A percentile compares a stretch with the other conserved stretches of the same genome.
These are phyloP conservation scores for Coreius guichenoti DNA, from an alignment of 2,797 vertebrate species.

Conservation along the genomic window DNA sequence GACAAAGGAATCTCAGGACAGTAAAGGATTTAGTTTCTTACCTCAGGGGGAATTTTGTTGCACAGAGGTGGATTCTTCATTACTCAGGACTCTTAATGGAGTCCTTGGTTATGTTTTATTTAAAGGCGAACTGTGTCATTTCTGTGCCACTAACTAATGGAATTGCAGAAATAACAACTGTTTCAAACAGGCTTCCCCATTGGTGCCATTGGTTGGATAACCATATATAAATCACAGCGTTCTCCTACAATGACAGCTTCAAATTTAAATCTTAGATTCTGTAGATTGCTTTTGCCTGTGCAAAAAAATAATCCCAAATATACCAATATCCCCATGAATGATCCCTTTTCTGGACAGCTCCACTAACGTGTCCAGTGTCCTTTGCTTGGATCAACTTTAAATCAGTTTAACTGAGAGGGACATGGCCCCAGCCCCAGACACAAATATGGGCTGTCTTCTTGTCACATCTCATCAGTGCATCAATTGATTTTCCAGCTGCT, in stretches of 20 bases:
- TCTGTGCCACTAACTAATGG: neutral
- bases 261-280: neutral
- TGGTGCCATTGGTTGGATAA: neutral
- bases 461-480: constrained; percentile 23
- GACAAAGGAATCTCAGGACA: neutral
- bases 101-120: neutral
- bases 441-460: constrained; percentile 23
- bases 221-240: neutral
- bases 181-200: neutral
- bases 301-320: constrained; percentile 6
- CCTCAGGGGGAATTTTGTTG: neutral
- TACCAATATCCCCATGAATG: neutral
- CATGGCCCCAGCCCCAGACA: neutral
- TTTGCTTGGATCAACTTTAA: constrained; percentile 22
- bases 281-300: neutral
- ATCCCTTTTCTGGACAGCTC: constrained; percentile 16
- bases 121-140: neutral
- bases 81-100: neutral
- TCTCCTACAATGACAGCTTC: neutral
- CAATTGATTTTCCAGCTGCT: constrained; percentile 38
- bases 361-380: neutral
- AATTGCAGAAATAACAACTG: neutral
- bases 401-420: constrained; percentile 21
- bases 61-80: neutral
- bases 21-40: neutral